phyloP scores from a whole-genome alignment of 2,797 vertebrate species.

The Onychomys arenicola region DNA sequence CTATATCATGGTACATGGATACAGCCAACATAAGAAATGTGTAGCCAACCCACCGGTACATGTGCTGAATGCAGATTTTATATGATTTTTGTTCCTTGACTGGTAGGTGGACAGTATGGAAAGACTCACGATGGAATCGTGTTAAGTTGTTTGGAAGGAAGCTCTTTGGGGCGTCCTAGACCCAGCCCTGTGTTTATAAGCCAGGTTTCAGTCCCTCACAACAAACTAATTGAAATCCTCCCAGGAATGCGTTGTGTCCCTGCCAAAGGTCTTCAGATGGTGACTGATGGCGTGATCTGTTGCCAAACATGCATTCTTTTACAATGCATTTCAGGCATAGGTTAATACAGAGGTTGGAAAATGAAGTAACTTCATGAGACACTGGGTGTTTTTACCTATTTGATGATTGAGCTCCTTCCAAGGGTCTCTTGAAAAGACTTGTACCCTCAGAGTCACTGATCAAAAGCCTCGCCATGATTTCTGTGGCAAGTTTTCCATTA shows the following conservation, averaged over 20 bases:
- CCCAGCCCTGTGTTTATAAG: slow-evolving; percentile 84
- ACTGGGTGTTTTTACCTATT: slow-evolving; percentile 55
- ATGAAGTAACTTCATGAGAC: not conserved
- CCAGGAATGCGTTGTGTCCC: slow-evolving; percentile 86
- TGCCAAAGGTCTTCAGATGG: slow-evolving; percentile 85
- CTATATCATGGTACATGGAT: not conserved
- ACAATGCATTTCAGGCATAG: slow-evolving; percentile 82
- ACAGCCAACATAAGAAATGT: not conserved
- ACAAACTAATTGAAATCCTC: slow-evolving; percentile 87
- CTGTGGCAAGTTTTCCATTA: slow-evolving; percentile 37
- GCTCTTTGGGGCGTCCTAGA: slow-evolving; percentile 78
- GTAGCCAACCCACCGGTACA: not conserved
- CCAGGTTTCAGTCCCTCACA: slow-evolving; percentile 83
- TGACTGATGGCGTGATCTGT: slow-evolving; percentile 85
- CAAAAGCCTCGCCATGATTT: slow-evolving; percentile 42
- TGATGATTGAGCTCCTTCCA: slow-evolving; percentile 70
- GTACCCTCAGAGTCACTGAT: slow-evolving; percentile 17
- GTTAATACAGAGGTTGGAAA: slow-evolving; percentile 79
- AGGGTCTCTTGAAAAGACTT: slow-evolving; percentile 54
- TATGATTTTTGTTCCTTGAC: slow-evolving; percentile 28
- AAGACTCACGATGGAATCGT: slow-evolving; percentile 51
- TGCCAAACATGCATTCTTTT: slow-evolving; percentile 85
- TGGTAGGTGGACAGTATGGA: slow-evolving; percentile 34
- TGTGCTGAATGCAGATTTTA: slow-evolving; percentile 40
- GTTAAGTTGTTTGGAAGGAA: slow-evolving; percentile 67